Conservation (phyloP, 2,797 vertebrate species). For the Poeciliopsis gracilis region DNA sequence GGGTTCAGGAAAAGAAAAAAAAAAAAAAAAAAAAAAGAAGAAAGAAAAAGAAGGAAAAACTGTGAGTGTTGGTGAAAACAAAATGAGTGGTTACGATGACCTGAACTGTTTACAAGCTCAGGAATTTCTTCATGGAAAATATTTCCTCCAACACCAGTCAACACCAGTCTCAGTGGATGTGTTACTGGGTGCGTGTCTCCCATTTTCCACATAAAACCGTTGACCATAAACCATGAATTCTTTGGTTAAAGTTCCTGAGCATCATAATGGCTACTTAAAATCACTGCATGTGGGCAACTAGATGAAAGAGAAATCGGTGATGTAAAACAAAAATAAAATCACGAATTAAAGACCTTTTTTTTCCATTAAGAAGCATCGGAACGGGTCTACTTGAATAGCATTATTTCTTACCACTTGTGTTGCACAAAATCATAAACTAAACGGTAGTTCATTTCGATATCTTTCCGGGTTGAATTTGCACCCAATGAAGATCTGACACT, state of each 20-base stretch:
- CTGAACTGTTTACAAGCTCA: constrained; percentile 77
- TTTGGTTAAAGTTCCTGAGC: constrained; percentile 53
- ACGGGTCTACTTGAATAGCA: not conserved
- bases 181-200: constrained; percentile 60
- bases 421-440: not conserved
- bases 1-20: constrained; percentile 28
- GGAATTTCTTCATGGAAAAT: constrained; percentile 82
- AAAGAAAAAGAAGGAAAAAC: constrained; percentile 8
- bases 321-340: not conserved
- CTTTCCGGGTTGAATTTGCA: not conserved
- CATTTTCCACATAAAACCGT: constrained; percentile 80
- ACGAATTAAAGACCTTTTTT: not conserved
- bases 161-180: constrained; percentile 68
- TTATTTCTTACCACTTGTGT: not conserved
- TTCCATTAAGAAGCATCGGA: not conserved
- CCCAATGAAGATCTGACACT: not conserved
- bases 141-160: constrained; percentile 75
- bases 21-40: constrained; percentile 20
- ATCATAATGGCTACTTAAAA: constrained; percentile 37
- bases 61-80: constrained; percentile 56
- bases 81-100: constrained; percentile 65
- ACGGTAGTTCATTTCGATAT: not conserved
- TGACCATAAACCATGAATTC: constrained; percentile 57
- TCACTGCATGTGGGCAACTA: constrained; percentile 16
- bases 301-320: constrained; percentile 1